A percentile compares a stretch with the other conserved stretches of the same genome.
Conservation (phyloP, 2,113 vertebrate species). For the Crotalus tigris region DNA sequence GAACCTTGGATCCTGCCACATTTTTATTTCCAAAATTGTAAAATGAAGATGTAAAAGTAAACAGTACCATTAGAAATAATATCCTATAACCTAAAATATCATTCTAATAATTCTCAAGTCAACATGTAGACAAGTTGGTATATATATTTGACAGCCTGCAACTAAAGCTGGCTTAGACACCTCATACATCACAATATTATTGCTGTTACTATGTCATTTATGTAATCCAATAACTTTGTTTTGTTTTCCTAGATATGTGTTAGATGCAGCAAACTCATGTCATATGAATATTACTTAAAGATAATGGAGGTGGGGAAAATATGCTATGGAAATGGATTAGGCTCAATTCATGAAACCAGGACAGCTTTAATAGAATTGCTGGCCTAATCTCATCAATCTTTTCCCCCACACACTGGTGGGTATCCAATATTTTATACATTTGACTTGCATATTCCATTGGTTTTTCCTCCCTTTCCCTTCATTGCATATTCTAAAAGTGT, state of each 20-base stretch:
- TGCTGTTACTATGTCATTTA: not conserved
- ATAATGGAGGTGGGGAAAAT: not conserved
- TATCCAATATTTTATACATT: conserved; percentile 6
- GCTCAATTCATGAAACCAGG: not conserved
- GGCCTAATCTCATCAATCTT: not conserved
- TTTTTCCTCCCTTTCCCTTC: not conserved
- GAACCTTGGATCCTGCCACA: not conserved
- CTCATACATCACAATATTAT: not conserved
- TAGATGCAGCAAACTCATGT: not conserved
- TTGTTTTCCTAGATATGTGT: not conserved
- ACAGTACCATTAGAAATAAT: not conserved
- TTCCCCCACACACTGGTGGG: not conserved
- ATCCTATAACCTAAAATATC: not conserved
- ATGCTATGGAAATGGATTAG: not conserved
- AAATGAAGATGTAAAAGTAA: not conserved
- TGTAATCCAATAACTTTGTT: not conserved
- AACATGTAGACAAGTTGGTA: no score
- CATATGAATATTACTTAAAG: not conserved
- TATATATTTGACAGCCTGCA: not conserved
- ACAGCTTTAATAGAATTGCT: not conserved
- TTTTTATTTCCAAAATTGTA: not conserved
- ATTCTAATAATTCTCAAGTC: not conserved
- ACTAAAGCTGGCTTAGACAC: not conserved
- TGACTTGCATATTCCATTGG: conserved; percentile 6
- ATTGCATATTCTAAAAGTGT: conserved; percentile 9